Conservation (phyloP, 2,797 vertebrate species). For the Oceanodroma leucorhoa region DNA sequence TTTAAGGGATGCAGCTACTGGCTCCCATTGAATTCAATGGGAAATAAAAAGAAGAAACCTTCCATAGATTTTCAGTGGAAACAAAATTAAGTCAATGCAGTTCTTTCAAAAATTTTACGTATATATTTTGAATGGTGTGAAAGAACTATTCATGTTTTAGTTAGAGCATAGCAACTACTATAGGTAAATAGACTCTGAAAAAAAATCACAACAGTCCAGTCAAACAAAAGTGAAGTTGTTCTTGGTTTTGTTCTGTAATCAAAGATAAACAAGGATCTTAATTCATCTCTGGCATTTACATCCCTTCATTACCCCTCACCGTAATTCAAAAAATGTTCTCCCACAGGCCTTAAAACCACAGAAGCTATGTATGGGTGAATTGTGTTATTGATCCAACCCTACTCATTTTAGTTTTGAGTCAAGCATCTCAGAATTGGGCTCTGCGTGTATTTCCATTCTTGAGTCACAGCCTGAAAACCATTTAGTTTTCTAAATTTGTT, state of each 20-base stretch:
- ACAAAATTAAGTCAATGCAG: rapidly evolving
- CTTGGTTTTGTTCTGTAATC: not conserved
- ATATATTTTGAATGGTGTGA: not conserved
- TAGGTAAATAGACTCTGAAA: not conserved
- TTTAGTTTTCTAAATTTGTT: not conserved
- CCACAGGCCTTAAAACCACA: not conserved
- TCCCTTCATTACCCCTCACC: not conserved
- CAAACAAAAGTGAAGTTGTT: not conserved
- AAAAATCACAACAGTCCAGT: not conserved
- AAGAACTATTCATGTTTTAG: not conserved
- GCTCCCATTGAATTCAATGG: not conserved
- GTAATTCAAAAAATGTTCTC: not conserved
- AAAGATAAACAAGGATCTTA: not conserved
- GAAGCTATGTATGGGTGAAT: not conserved
- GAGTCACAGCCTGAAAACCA: not conserved
- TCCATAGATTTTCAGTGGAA: not conserved
- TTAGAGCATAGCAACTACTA: not conserved
- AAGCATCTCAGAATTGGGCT: not conserved
- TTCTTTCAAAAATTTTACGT: not conserved
- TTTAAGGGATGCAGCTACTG: not conserved
- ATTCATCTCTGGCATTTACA: not conserved
- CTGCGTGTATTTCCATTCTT: not conserved
- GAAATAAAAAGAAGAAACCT: not conserved
- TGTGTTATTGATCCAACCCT: not conserved
- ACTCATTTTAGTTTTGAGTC: not conserved